Evolutionary conservation across 2,888 invertebrate genomes (phyloP).

Genomic region (Aleiodes testaceus): DNA sequence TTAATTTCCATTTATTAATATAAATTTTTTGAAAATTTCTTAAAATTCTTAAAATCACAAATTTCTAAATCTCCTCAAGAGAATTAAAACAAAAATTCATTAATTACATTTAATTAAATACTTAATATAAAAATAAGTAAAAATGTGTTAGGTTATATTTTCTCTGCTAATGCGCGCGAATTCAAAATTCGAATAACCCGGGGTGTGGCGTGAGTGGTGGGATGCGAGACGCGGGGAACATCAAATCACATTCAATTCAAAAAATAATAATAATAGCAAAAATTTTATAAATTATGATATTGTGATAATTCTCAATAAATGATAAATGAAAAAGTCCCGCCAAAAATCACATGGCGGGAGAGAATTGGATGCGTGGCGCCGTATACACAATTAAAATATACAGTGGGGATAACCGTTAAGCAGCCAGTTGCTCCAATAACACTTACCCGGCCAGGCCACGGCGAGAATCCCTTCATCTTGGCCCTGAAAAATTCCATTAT

Average conservation of each 20-base stretch:
- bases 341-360: constrained; percentile 55
- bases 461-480: constrained; percentile 97
- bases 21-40: too few relatives aligned
- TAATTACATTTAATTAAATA: too few relatives aligned
- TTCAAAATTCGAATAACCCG: constrained; percentile 65
- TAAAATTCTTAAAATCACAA: too few relatives aligned
- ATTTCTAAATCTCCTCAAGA: too few relatives aligned
- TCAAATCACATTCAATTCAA: not conserved
- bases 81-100: too few relatives aligned
- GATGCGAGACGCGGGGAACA: constrained; percentile 42
- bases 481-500: constrained; percentile 83
- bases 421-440: constrained; percentile 49
- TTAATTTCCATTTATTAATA: too few relatives aligned
- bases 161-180: constrained; percentile 63
- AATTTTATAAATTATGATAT: constrained; percentile 18
- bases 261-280: not conserved
- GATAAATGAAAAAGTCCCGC: constrained; percentile 47
- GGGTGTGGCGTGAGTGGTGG: constrained; percentile 64
- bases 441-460: constrained; percentile 98
- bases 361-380: constrained; percentile 54
- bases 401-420: constrained; percentile 70
- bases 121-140: too few relatives aligned
- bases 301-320: not conserved
- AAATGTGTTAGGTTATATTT: constrained; percentile 67
- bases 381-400: constrained; percentile 56